Base-by-base conservation (phyloP, 2,888 invertebrate genomes). In the Acleris literana region DNA sequence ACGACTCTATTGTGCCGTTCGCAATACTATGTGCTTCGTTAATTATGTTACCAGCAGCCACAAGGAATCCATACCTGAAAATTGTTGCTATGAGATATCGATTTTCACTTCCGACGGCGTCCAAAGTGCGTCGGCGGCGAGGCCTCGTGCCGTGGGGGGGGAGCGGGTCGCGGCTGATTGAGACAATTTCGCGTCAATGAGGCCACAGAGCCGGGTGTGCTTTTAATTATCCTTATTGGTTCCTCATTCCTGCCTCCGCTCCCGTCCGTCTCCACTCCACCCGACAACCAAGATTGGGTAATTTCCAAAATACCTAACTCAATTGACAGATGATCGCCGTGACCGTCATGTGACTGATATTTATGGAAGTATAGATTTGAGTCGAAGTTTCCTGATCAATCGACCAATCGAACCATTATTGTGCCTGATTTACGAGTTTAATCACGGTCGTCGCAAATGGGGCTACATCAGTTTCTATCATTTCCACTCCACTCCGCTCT, bases 171-270 rank as follows among this genome's bases (percentile, higher is more conserved):
- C 80, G 74, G 79, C 83, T 86, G 86, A 90, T 90, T 90, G 90
- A 83, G 84, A 84, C 90, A 88, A 90, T 90, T 90, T 89, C 82
- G 87, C 87, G 86, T 88, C 90, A 89, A 89, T 90, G 90, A 89
- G 79, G 81, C 46, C 46, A 17, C 46, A 6, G 77, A 80, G 80
- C 84, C 78, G 79, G 80, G 74, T 76, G 66, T 64, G 46, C 64
- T 64, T 82, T 83, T 86, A 86, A 88, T 88, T 85, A 87, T 88
- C 82, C 84, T 85, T 83, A 90, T 90, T 90, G 90, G 87, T 86
- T 87, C 85, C 86, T 87, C 85, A 86, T 90, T 90, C 85, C 74
- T 70, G 67, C 69, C 72, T 72, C 52, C 51, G 44, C 44, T 20
- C 44, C 60, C 60, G 33, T 55, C 48, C 17, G 58, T 62, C 52